These are phyloP conservation scores for Anthophora plumipes DNA, from an alignment of 2,888 invertebrate genomes.

Conservation along the genomic window DNA sequence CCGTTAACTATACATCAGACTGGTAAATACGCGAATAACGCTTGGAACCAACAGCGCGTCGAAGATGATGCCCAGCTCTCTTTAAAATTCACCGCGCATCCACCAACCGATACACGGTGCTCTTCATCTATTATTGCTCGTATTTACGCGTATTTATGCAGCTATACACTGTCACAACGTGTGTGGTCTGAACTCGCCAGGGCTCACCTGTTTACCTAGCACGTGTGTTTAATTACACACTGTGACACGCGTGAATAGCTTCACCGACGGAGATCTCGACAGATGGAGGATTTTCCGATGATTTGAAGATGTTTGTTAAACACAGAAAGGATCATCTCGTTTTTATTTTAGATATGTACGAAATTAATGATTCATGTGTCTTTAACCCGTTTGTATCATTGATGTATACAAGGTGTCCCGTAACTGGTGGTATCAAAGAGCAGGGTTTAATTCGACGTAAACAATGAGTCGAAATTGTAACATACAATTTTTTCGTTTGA, in stretches of 20 bases:
- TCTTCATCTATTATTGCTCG: conserved; percentile 22
- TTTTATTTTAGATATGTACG: no score
- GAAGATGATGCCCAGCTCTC: conserved; percentile 8
- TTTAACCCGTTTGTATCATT: no score
- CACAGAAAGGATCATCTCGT: no score
- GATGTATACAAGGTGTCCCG: no score
- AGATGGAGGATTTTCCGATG: no score
- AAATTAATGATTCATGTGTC: no score
- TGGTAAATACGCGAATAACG: conserved; percentile 23
- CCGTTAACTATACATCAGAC: conserved; percentile 6
- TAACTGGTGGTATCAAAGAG: no score
- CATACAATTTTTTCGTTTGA: no score
- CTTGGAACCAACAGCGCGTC: neutral
- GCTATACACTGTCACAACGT: neutral
- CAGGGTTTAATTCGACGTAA: no score
- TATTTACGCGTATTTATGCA: conserved; percentile 1
- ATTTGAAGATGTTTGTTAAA: no score
- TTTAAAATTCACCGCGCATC: conserved; percentile 7
- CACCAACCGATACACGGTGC: neutral
- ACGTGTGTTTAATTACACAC: neutral
- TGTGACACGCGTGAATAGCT: neutral
- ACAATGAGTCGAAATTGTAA: no score
- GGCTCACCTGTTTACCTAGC: neutral
- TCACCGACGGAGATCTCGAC: no score
- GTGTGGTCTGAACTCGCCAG: neutral